Conservation (phyloP, 1,140 invertebrate genomes). For the Trachymyrmex cornetzi region DNA sequence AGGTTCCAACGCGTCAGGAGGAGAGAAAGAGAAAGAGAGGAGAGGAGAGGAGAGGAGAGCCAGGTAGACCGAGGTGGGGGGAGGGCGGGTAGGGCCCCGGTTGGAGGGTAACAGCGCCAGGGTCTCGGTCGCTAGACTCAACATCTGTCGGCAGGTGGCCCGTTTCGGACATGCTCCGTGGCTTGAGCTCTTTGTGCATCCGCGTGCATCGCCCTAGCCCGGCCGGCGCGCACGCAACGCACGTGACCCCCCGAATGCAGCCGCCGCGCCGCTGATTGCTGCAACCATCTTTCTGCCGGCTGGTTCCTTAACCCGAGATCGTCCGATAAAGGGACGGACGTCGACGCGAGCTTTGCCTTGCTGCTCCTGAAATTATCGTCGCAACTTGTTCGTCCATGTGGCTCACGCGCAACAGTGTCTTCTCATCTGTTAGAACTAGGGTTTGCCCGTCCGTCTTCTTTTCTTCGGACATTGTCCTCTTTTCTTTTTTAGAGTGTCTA, state of each 20-base stretch:
- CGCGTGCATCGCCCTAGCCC: constrained; percentile 75
- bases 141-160: constrained; percentile 84
- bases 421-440: background rate
- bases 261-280: constrained; percentile 69
- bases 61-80: constrained; percentile 6
- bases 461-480: too few species aligned
- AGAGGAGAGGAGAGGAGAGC: background rate
- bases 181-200: constrained; percentile 76
- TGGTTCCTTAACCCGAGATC: constrained; percentile 73
- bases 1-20: constrained; percentile 32
- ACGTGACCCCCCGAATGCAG: constrained; percentile 72
- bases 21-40: background rate
- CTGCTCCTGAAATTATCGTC: constrained; percentile 25
- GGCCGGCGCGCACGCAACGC: constrained; percentile 71
- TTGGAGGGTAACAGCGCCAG: constrained; percentile 64
- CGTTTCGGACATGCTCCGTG: constrained; percentile 76
- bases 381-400: background rate
- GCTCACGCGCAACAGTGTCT: background rate
- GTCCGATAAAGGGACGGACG: constrained; percentile 59
- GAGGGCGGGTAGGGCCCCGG: constrained; percentile 45
- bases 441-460: too few species aligned
- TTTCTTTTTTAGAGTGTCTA: too few species aligned
- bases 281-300: constrained; percentile 69
- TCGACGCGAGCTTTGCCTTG: background rate
- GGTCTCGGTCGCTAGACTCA: constrained; percentile 75